Evolutionary conservation across 2,888 invertebrate genomes (phyloP).

Genomic region (Aphrophora alni): DNA sequence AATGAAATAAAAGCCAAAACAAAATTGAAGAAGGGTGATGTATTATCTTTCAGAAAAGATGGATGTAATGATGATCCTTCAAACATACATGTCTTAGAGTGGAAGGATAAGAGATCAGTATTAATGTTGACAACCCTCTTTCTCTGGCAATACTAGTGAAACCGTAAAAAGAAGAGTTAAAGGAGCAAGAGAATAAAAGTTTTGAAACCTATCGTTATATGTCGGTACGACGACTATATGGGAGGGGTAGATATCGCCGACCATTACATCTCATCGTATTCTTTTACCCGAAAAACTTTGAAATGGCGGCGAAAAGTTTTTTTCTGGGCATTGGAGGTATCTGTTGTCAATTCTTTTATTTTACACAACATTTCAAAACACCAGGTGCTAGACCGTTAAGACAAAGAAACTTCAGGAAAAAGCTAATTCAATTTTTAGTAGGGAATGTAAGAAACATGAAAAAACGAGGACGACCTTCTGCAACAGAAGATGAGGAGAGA

Average conservation of each 20-base stretch:
- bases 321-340: too few relatives aligned
- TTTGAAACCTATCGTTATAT: background rate
- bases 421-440: too few relatives aligned
- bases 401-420: too few relatives aligned
- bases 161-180: background rate
- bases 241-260: background rate
- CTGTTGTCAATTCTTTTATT: too few relatives aligned
- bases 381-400: too few relatives aligned
- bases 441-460: too few relatives aligned
- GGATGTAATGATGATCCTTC: background rate
- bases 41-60: background rate
- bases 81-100: background rate
- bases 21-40: background rate
- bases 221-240: background rate
- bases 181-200: background rate
- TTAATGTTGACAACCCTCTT: too few relatives aligned
- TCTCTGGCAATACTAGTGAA: background rate
- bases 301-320: background rate
- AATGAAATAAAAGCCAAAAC: background rate
- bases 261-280: background rate
- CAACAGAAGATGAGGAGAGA: too few relatives aligned
- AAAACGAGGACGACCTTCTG: too few relatives aligned
- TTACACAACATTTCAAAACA: too few relatives aligned
- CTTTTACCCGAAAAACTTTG: background rate
- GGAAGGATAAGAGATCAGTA: background rate